A percentile compares a stretch with the other conserved stretches of the same genome.
phyloP scores from a whole-genome alignment of 2,113 vertebrate species.

The Engraulis encrasicolus region DNA sequence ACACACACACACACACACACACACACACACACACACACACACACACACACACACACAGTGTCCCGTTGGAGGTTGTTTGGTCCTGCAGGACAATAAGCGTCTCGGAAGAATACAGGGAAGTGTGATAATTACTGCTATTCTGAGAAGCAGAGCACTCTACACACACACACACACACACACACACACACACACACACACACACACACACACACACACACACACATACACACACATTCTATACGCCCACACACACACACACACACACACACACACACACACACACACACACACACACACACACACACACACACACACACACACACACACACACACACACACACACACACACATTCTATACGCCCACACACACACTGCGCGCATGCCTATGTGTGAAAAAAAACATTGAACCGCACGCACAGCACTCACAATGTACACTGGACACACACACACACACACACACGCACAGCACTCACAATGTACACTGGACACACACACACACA shows the following conservation, averaged over 20 bases:
- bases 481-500: no score
- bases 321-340: conserved; percentile 6
- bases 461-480: neutral
- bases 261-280: neutral
- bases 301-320: conserved; percentile 28
- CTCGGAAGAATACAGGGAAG: conserved; percentile 79
- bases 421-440: no score
- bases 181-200: conserved; percentile 24
- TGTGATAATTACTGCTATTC: conserved; percentile 83
- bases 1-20: conserved; percentile 10
- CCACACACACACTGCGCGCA: neutral
- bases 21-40: conserved; percentile 6
- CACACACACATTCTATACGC: neutral
- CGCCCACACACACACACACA: neutral
- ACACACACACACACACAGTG: conserved; percentile 7
- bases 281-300: neutral
- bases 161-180: conserved; percentile 18
- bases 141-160: conserved; percentile 56
- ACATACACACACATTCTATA: neutral
- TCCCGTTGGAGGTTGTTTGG: neutral
- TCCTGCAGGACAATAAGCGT: conserved; percentile 58
- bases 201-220: neutral
- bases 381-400: neutral
- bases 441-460: neutral
- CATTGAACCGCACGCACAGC: neutral